Evolutionary conservation across 2,113 vertebrate species (phyloP).

Genomic region (Catharus minimus): DNA sequence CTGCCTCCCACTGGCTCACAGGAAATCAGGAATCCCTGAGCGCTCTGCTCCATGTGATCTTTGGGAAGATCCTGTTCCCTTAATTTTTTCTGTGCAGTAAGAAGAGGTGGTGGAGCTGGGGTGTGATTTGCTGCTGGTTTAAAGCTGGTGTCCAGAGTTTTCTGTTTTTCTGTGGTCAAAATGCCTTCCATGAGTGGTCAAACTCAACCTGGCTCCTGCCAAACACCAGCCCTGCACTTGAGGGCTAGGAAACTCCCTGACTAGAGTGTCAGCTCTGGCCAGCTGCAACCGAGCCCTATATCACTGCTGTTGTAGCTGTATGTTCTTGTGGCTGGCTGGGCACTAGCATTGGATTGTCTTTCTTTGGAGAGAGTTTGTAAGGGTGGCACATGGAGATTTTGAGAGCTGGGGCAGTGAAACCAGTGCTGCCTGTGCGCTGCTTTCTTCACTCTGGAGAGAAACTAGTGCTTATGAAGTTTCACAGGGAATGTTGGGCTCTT

Average conservation of each 20-base stretch:
- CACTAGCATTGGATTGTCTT: not conserved
- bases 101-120: fast-evolving
- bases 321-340: not conserved
- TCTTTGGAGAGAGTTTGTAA: fast-evolving
- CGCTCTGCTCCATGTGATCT: fast-evolving
- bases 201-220: not conserved
- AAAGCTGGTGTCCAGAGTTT: not conserved
- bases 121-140: not conserved
- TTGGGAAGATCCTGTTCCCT: not conserved
- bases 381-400: fast-evolving
- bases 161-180: not conserved
- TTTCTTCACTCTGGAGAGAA: not conserved
- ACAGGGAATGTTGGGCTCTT: not conserved
- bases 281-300: fast-evolving
- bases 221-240: not conserved
- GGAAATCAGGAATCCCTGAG: not conserved
- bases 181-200: fast-evolving
- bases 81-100: not conserved
- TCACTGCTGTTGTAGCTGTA: not conserved
- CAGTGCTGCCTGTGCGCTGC: fast-evolving
- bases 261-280: not conserved
- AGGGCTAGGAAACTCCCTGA: not conserved
- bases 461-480: not conserved
- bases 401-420: not conserved
- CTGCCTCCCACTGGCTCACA: not conserved